A percentile compares a stretch with the other conserved stretches of the same genome.
Conservation (phyloP, 1,140 invertebrate genomes). For the Caenorhabditis tropicalis region DNA sequence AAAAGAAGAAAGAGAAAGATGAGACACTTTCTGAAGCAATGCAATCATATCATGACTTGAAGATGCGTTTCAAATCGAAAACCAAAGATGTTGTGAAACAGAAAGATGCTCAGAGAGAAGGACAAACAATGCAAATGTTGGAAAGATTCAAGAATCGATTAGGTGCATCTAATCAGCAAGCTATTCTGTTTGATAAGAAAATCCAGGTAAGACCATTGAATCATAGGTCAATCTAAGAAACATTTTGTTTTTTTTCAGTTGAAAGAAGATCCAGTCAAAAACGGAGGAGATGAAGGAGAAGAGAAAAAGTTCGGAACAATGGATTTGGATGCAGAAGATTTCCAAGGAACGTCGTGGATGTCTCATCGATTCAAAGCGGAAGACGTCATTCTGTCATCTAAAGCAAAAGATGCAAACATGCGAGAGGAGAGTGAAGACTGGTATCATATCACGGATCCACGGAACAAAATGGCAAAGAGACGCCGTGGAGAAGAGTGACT, state of each 20-base stretch:
- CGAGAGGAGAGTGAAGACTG: constrained; percentile 84
- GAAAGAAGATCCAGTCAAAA: constrained; percentile 67
- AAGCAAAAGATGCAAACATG: constrained; percentile 93
- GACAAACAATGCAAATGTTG: constrained; percentile 79
- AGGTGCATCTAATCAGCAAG: constrained; percentile 74
- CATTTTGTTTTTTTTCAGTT: constrained; percentile 61
- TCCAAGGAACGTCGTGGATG: constrained; percentile 75
- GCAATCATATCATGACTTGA: constrained; percentile 80
- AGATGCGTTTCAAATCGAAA: constrained; percentile 79
- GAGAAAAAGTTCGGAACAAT: constrained; percentile 60
- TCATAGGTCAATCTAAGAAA: constrained; percentile 52
- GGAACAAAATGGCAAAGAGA: constrained; percentile 90
- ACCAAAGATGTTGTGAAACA: constrained; percentile 56
- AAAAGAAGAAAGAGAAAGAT: constrained; percentile 64
- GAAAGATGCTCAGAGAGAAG: constrained; percentile 14
- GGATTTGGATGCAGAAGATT: constrained; percentile 66
- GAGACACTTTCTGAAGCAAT: constrained; percentile 77
- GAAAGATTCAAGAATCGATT: constrained; percentile 85
- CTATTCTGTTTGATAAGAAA: constrained; percentile 72
- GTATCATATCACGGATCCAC: constrained; percentile 86
- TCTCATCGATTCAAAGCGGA: constrained; percentile 80
- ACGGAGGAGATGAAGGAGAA: constrained; percentile 61
- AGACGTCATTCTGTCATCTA: constrained; percentile 79
- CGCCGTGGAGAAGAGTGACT: constrained; percentile 77
- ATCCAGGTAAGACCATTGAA: constrained; percentile 65